These are phyloP conservation scores for Limonius californicus DNA, from an alignment of 1,140 invertebrate species.

Conservation along the genomic window DNA sequence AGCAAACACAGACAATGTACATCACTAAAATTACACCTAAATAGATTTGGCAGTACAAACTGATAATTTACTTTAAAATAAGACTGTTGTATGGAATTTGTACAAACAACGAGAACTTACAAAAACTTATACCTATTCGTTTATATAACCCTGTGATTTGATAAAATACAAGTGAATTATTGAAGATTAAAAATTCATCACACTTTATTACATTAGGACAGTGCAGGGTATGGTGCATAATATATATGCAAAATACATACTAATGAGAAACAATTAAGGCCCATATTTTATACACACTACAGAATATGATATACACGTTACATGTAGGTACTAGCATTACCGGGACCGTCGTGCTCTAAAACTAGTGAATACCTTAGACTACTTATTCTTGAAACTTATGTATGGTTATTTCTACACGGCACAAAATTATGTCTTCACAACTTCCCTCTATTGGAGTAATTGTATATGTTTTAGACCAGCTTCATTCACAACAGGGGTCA, in stretches of 20 bases:
- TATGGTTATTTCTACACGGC: too few relatives aligned
- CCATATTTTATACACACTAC: neutral
- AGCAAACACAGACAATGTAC: neutral
- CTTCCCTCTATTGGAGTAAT: too few relatives aligned
- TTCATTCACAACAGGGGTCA: too few relatives aligned
- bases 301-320: neutral
- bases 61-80: too few relatives aligned
- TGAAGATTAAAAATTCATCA: slow-evolving; percentile 2
- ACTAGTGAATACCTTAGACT: neutral
- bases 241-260: neutral
- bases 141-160: slow-evolving; percentile 1
- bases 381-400: too few relatives aligned
- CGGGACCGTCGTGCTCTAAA: neutral
- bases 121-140: slow-evolving; percentile 1
- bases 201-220: neutral
- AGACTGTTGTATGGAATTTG: neutral
- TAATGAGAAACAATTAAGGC: slow-evolving; percentile 1
- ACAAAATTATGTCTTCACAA: too few relatives aligned
- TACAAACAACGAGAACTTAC: neutral
- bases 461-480: too few relatives aligned
- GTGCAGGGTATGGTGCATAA: neutral
- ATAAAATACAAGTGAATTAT: neutral
- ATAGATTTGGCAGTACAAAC: too few relatives aligned
- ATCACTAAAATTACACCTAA: neutral
- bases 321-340: slow-evolving; percentile 2